Percentiles rank a stretch among this genome's conserved stretches.
Conservation (phyloP, 1,140 invertebrate genomes). For the Drosophila funebris region DNA sequence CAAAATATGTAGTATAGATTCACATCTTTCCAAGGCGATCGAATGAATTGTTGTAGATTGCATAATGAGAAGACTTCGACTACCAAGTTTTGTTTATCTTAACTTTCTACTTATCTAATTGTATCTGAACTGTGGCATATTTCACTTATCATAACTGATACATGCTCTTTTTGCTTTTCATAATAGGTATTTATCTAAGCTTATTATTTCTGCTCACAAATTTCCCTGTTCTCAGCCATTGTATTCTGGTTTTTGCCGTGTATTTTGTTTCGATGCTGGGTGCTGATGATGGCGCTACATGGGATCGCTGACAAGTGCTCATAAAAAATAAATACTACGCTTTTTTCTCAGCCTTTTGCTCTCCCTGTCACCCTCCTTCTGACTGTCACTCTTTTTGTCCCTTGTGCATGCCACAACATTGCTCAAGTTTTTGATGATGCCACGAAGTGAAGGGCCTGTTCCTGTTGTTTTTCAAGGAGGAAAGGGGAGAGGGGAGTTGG, state of each 20-base stretch:
- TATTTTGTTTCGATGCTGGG: conserved; percentile 8
- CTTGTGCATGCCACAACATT: conserved; percentile 25
- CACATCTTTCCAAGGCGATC: no score
- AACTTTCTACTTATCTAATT: no score
- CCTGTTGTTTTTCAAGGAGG: neutral
- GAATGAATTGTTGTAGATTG: no score
- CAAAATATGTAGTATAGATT: no score
- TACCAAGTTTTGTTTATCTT: neutral
- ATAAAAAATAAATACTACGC: conserved; percentile 66
- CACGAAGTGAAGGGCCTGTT: conserved; percentile 21
- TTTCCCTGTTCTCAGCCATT: conserved; percentile 21
- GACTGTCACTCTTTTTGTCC: neutral
- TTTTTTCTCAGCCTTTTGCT: conserved; percentile 41
- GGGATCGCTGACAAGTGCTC: conserved; percentile 59
- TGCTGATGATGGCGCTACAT: conserved; percentile 55
- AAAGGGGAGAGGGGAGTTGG: neutral
- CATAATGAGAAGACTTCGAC: no score
- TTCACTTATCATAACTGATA: neutral
- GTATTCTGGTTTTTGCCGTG: conserved; percentile 7
- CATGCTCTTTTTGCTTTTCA: neutral
- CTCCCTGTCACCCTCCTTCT: neutral
- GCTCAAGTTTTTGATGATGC: conserved; percentile 48
- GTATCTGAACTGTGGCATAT: neutral
- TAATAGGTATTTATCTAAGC: neutral
- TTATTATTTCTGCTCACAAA: conserved; percentile 1